These are phyloP conservation scores for Forbesichthys agassizii DNA, from an alignment of 2,113 vertebrate species.

Conservation along the genomic window DNA sequence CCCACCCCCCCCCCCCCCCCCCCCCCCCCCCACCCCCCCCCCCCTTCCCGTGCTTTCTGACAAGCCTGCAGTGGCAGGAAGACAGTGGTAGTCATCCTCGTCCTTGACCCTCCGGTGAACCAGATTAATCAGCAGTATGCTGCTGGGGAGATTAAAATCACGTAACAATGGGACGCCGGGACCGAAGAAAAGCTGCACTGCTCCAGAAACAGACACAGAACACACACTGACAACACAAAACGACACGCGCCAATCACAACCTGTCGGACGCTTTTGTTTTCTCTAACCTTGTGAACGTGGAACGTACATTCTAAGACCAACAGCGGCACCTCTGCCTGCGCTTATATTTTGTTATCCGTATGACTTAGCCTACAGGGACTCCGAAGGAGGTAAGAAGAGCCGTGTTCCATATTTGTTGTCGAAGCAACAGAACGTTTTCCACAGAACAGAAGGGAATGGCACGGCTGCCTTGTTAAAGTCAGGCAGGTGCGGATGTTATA, in stretches of 20 bases:
- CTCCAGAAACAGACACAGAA: slow-evolving; percentile 27
- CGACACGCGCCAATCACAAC: slow-evolving; percentile 17
- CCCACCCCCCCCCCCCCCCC: too few species aligned
- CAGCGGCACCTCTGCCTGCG: slow-evolving; percentile 10
- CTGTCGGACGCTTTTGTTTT: slow-evolving; percentile 6
- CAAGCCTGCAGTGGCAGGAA: slow-evolving; percentile 41
- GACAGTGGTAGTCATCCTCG: slow-evolving; percentile 47
- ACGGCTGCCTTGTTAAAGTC: slow-evolving; percentile 61
- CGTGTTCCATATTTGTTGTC: too few species aligned
- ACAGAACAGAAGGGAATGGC: slow-evolving; percentile 33
- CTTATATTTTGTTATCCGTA: background rate
- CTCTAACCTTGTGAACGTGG: slow-evolving; percentile 25
- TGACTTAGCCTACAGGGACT: slow-evolving; percentile 25
- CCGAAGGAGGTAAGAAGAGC: slow-evolving; percentile 27
- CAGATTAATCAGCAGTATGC: slow-evolving; percentile 65
- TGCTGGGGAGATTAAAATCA: slow-evolving; percentile 68
- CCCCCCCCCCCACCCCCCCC: too few species aligned
- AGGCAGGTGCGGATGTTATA: slow-evolving; percentile 73
- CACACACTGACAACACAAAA: background rate
- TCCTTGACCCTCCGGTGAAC: slow-evolving; percentile 77
- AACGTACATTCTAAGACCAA: slow-evolving; percentile 3
- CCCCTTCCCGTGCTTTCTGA: background rate
- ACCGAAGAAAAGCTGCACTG: slow-evolving; percentile 8
- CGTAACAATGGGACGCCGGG: slow-evolving; percentile 51
- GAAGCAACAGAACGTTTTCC: slow-evolving; percentile 3